phyloP scores from a whole-genome alignment of 2,888 invertebrate species.

The Lagria hirta region DNA sequence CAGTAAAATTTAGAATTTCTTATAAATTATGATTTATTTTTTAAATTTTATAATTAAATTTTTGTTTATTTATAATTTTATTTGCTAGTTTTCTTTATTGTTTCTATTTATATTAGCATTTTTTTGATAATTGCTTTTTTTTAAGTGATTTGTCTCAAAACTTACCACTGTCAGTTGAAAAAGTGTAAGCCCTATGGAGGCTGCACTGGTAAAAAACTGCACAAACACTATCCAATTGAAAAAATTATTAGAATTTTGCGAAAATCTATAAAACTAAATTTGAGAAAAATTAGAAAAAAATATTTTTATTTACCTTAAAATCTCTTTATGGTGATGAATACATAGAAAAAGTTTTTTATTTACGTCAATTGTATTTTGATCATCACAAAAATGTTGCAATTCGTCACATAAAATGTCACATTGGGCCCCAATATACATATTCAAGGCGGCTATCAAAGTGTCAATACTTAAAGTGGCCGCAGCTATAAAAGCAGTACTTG shows the following conservation, averaged over 20 bases:
- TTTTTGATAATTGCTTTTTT: too few relatives aligned
- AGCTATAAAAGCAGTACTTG: conserved; percentile 3
- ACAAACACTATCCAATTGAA: conserved; percentile 9
- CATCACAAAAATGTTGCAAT: not conserved
- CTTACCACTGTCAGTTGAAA: conserved; percentile 11
- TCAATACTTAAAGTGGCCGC: conserved; percentile 7
- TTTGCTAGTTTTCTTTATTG: too few relatives aligned
- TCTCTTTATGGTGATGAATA: conserved; percentile 4
- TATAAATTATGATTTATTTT: too few relatives aligned
- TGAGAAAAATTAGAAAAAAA: not conserved
- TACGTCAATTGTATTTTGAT: too few relatives aligned
- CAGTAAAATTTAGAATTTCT: too few relatives aligned
- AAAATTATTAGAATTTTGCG: conserved; percentile 4
- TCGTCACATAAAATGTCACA: not conserved
- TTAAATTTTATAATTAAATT: too few relatives aligned
- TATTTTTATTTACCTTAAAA: conserved; percentile 2
- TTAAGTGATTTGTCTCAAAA: too few relatives aligned
- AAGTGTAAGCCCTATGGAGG: conserved; percentile 4
- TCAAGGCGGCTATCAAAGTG: conserved; percentile 8
- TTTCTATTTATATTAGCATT: too few relatives aligned
- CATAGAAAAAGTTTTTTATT: not conserved
- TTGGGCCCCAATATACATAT: conserved; percentile 1
- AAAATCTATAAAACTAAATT: conserved; percentile 3
- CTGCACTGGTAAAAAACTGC: conserved; percentile 5
- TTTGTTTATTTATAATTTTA: too few relatives aligned